phyloP scores from a whole-genome alignment of 2,797 vertebrate species.

The Halcyon chelicuti region DNA sequence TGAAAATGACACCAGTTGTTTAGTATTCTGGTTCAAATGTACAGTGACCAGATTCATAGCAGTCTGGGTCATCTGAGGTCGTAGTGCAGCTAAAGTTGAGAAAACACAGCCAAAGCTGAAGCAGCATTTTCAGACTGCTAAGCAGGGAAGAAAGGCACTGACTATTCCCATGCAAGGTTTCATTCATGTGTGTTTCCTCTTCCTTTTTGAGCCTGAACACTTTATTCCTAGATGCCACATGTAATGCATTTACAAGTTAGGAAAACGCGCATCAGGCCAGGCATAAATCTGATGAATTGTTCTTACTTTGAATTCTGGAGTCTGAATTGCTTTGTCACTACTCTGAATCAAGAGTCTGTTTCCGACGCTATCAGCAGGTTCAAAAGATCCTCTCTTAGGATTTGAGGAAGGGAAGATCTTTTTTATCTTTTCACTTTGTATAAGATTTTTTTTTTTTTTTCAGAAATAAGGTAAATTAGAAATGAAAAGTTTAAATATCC shows the following conservation, averaged over 20 bases:
- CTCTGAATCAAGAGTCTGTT: background rate
- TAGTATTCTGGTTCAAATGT: conserved; percentile 15
- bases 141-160: background rate
- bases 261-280: background rate
- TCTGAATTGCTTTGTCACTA: background rate
- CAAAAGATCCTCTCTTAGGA: background rate
- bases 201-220: background rate
- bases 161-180: background rate
- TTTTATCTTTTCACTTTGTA: background rate
- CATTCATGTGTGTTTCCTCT: background rate
- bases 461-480: background rate
- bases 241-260: background rate
- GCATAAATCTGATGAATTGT: background rate
- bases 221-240: background rate
- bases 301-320: background rate
- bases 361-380: background rate
- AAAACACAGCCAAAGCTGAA: background rate
- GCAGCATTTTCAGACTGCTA: background rate
- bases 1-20: background rate
- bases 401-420: background rate
- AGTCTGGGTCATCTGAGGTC: conserved; percentile 24
- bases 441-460: background rate
- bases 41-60: conserved; percentile 9
- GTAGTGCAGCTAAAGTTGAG: conserved; percentile 40
- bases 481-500: background rate